Evolutionary conservation across 1,140 invertebrate genomes (phyloP).

Genomic region (Megalonaias nervosa): DNA sequence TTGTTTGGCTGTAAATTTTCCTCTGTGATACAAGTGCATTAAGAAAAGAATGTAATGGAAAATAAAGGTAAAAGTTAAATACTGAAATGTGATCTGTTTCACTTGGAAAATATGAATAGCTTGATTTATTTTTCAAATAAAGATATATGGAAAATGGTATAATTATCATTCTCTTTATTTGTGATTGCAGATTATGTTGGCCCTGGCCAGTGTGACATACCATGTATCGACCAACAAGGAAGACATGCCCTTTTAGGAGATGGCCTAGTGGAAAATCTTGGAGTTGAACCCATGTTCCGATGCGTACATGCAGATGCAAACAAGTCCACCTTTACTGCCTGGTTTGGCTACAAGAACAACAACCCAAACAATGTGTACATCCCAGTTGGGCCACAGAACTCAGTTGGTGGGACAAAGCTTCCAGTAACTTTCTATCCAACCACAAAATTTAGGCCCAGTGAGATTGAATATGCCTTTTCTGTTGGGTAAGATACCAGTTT

Average conservation of each 20-base stretch:
- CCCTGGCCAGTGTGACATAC: constrained; percentile 49
- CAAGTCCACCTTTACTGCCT: constrained; percentile 33
- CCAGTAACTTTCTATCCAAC: constrained; percentile 17
- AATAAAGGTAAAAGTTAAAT: no score
- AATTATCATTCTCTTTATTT: no score
- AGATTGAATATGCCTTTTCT: constrained; percentile 39
- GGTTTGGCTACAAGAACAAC: constrained; percentile 59
- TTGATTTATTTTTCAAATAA: no score
- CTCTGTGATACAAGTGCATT: no score
- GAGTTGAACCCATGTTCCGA: constrained; percentile 41
- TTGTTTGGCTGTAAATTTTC: no score
- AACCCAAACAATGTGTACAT: constrained; percentile 60
- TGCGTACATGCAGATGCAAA: constrained; percentile 36
- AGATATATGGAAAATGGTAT: no score
- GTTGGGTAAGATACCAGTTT: constrained; percentile 38
- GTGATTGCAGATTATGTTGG: constrained; percentile 51
- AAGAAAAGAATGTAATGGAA: no score
- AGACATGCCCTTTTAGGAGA: constrained; percentile 47
- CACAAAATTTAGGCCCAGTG: constrained; percentile 47
- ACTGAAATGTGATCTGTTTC: no score
- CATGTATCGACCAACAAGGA: constrained; percentile 51
- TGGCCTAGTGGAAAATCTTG: constrained; percentile 25
- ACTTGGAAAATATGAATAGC: no score
- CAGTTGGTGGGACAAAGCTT: background rate
- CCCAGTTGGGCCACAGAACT: constrained; percentile 45